These are phyloP conservation scores for Ascidia mentula DNA, from an alignment of 23 tunicate genomes.

Conservation along the genomic window DNA sequence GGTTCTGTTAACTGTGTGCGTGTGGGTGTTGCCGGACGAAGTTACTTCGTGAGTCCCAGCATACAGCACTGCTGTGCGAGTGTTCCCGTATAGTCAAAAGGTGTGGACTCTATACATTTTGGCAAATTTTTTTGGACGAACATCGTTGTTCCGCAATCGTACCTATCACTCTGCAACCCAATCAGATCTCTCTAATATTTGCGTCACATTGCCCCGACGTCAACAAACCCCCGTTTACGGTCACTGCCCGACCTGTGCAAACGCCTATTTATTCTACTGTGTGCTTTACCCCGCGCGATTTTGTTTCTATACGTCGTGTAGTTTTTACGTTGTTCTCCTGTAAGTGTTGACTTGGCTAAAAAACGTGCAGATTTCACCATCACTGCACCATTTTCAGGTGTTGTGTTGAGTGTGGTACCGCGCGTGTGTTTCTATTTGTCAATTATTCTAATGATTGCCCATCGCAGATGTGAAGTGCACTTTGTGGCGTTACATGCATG, in stretches of 20 bases:
- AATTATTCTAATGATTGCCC: too few relatives aligned
- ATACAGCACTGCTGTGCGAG: too few relatives aligned
- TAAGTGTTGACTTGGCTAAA: conserved; percentile 1
- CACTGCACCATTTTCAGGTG: neutral
- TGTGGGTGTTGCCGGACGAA: neutral
- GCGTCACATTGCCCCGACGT: conserved; percentile 5
- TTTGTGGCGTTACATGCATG: too few relatives aligned
- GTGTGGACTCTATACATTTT: too few relatives aligned
- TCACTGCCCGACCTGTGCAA: conserved; percentile 14
- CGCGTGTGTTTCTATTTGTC: too few relatives aligned
- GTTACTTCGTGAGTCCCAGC: neutral
- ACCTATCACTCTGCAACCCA: neutral
- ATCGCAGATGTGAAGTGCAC: too few relatives aligned
- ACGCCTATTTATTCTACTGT: conserved; percentile 9
- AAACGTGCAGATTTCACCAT: neutral
- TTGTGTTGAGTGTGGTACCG: neutral
- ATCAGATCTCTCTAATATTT: neutral
- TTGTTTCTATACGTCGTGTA: neutral
- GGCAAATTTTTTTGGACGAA: too few relatives aligned
- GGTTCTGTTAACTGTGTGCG: neutral
- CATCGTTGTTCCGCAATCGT: too few relatives aligned
- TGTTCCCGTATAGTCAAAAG: too few relatives aligned
- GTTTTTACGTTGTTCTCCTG: neutral
- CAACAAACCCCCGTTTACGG: neutral
- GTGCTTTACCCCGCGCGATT: neutral